Evolutionary conservation across 2,888 invertebrate species (phyloP).

Genomic region (Barypeithes pellucidus): DNA sequence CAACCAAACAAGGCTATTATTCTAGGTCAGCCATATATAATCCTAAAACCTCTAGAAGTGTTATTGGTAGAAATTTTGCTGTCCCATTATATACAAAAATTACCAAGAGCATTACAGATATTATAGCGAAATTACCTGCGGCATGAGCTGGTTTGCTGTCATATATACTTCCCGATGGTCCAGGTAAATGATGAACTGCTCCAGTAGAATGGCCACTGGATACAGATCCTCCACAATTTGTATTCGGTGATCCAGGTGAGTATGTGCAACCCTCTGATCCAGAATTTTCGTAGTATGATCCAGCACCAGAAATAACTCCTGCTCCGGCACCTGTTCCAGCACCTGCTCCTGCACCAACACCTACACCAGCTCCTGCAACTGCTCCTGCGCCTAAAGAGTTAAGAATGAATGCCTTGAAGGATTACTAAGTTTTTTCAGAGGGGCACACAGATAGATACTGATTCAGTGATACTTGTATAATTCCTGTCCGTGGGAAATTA

Average conservation of each 20-base stretch:
- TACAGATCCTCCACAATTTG: conserved; percentile 10
- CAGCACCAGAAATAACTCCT: conserved; percentile 9
- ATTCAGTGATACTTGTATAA: too few species aligned
- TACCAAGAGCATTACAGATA: not conserved
- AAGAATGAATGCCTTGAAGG: too few species aligned
- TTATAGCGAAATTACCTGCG: conserved; percentile 9
- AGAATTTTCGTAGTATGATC: conserved; percentile 4
- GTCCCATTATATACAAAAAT: too few species aligned
- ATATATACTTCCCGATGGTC: conserved; percentile 57
- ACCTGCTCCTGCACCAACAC: conserved; percentile 2
- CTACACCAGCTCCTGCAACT: conserved; percentile 1
- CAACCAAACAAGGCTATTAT: too few species aligned
- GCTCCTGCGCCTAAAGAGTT: not conserved
- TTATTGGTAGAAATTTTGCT: too few species aligned
- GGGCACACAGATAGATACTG: too few species aligned
- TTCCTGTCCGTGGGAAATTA: too few species aligned
- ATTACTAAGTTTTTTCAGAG: too few species aligned
- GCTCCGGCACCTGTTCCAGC: not conserved
- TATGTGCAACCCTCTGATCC: conserved; percentile 23
- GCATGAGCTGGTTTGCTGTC: conserved; percentile 56
- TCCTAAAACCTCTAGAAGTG: too few species aligned
- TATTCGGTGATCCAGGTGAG: conserved; percentile 31
- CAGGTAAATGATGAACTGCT: conserved; percentile 54
- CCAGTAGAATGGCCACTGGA: conserved; percentile 51
- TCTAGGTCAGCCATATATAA: too few species aligned